A percentile compares a stretch with the other conserved stretches of the same genome.
Conservation (phyloP, 2,797 vertebrate genomes). For the Nyctalus aviator region DNA sequence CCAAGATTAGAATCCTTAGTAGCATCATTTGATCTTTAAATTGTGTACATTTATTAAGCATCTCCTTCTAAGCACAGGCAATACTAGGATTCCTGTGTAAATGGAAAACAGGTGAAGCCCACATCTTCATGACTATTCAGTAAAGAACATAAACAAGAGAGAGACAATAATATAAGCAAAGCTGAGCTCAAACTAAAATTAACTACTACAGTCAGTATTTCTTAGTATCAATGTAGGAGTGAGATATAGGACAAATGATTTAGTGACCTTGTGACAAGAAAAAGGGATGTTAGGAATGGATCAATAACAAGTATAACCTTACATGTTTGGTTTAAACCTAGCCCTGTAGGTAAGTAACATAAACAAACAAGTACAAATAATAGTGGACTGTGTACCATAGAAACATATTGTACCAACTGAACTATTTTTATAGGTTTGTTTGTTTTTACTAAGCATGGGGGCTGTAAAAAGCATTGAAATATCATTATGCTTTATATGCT, state of each 20-base stretch:
- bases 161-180: background rate
- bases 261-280: background rate
- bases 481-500: background rate
- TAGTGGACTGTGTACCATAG: background rate
- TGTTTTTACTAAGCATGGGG: background rate
- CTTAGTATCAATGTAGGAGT: background rate
- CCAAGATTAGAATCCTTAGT: background rate
- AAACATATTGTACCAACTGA: background rate
- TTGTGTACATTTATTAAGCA: background rate
- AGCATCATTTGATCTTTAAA: background rate
- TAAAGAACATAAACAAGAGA: background rate
- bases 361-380: background rate
- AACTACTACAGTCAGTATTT: background rate
- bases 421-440: background rate
- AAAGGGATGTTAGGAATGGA: background rate
- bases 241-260: background rate
- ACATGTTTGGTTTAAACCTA: background rate
- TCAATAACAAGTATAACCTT: background rate
- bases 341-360: background rate
- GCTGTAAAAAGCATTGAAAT: background rate
- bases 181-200: background rate
- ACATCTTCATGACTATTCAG: background rate
- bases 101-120: background rate
- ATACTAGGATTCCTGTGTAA: background rate
- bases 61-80: background rate